Percentiles rank a stretch among this genome's conserved stretches.
These are phyloP conservation scores for Nebria brevicollis DNA, from an alignment of 2,888 invertebrate genomes.

Conservation along the genomic window DNA sequence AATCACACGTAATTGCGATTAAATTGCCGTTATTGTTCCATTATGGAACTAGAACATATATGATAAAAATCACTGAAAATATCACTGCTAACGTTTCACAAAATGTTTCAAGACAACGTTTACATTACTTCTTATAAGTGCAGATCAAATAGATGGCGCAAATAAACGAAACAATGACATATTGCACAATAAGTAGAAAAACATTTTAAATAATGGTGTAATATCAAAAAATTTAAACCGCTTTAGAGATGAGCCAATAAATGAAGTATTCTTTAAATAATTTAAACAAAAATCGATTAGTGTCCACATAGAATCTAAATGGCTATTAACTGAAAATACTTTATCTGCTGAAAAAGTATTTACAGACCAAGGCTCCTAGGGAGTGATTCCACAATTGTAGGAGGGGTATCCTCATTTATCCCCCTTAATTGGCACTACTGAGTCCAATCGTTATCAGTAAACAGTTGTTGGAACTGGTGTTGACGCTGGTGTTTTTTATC, in stretches of 20 bases:
- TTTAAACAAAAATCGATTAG: too few species aligned
- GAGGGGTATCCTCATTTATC: background rate
- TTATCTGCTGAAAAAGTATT: background rate
- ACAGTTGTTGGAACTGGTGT: background rate
- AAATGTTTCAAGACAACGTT: slow-evolving; percentile 8
- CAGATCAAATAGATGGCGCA: too few species aligned
- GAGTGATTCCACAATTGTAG: slow-evolving; percentile 5
- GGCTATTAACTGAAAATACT: too few species aligned
- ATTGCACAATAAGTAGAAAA: too few species aligned
- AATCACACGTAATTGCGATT: slow-evolving; percentile 34
- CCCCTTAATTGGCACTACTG: slow-evolving; percentile 15
- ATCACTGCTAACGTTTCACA: slow-evolving; percentile 8
- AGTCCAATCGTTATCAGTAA: slow-evolving; percentile 19
- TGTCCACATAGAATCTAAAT: too few species aligned
- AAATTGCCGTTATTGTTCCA: slow-evolving; percentile 38
- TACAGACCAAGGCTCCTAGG: too few species aligned
- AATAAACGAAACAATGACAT: too few species aligned
- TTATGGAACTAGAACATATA: slow-evolving; percentile 32
- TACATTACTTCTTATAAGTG: too few species aligned
- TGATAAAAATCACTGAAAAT: slow-evolving; percentile 30
- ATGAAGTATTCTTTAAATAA: too few species aligned
- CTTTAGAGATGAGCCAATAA: too few species aligned
- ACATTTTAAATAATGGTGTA: too few species aligned
- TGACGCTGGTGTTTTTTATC: slow-evolving; percentile 22
- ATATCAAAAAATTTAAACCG: too few species aligned